These are phyloP conservation scores for Butastur rufipennis DNA, from an alignment of 2,113 vertebrate species.

Conservation along the genomic window DNA sequence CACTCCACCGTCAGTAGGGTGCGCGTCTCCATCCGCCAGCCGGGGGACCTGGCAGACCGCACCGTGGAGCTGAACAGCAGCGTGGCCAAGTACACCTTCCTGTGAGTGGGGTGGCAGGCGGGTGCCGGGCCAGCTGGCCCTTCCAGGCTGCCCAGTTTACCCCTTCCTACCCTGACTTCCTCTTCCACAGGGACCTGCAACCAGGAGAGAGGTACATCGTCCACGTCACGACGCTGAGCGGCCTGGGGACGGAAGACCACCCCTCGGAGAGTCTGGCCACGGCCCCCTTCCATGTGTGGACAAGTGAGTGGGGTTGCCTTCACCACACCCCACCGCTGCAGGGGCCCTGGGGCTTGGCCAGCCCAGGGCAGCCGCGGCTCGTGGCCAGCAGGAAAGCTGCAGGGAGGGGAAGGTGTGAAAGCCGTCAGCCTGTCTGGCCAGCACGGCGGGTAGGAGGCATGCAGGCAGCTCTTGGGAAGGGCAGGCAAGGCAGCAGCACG, in stretches of 20 bases:
- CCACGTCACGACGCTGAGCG: conserved; percentile 84
- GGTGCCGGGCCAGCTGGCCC: neutral
- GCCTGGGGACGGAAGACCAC: conserved; percentile 78
- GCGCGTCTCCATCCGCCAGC: conserved; percentile 80
- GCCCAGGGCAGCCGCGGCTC: accelerated
- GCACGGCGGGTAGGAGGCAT: neutral
- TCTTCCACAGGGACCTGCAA: conserved; percentile 79
- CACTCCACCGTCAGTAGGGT: conserved; percentile 83
- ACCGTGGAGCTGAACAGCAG: conserved; percentile 82
- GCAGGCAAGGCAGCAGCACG: neutral
- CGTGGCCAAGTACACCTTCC: conserved; percentile 82
- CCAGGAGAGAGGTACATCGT: conserved; percentile 87
- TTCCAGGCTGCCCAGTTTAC: neutral
- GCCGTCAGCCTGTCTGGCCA: neutral
- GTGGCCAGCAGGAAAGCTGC: neutral
- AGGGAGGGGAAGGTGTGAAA: neutral
- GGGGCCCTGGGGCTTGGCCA: neutral
- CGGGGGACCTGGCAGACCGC: conserved; percentile 68
- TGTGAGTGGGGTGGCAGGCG: conserved; percentile 70
- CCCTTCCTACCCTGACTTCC: neutral
- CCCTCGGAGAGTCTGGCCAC: conserved; percentile 86
- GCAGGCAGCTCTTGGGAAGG: neutral
- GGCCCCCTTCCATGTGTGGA: conserved; percentile 85
- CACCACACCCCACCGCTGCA: accelerated
- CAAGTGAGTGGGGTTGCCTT: conserved; percentile 76